Percentiles rank a stretch among this genome's conserved stretches.
Evolutionary conservation across 2,888 invertebrate genomes (phyloP).

Genomic region (Suillia variegata): DNA sequence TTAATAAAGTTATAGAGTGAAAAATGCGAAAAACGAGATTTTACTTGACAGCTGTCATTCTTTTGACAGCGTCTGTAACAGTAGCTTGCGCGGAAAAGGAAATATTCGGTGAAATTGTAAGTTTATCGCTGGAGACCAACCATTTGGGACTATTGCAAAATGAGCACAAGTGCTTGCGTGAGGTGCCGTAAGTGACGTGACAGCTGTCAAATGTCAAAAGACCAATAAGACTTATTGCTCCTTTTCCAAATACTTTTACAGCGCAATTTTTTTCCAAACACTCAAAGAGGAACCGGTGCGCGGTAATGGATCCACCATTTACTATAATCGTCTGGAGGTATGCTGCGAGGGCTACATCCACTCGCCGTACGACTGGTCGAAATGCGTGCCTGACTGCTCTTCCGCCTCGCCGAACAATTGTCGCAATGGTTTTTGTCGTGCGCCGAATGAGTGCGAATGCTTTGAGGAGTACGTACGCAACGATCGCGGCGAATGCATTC

Average conservation of each 20-base stretch:
- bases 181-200: conserved; percentile 51
- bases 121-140: conserved; percentile 16
- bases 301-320: conserved; percentile 60
- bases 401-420: conserved; percentile 57
- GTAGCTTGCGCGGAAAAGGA: too few relatives aligned
- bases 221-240: background rate
- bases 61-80: background rate
- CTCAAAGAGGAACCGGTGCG: conserved; percentile 34
- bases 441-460: conserved; percentile 55
- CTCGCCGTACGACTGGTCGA: conserved; percentile 64
- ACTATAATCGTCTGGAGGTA: conserved; percentile 67
- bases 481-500: conserved; percentile 63
- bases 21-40: too few relatives aligned
- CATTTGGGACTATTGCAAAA: background rate
- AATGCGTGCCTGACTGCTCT: conserved; percentile 60
- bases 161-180: conserved; percentile 42
- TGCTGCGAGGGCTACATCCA: conserved; percentile 75
- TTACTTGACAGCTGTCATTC: background rate
- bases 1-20: too few relatives aligned
- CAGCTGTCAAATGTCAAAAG: too few relatives aligned
- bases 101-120: conserved; percentile 31
- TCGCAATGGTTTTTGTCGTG: conserved; percentile 63
- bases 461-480: conserved; percentile 53
- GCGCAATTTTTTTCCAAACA: conserved; percentile 53
- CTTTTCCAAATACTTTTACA: conserved; percentile 23